Evolutionary conservation across 2,113 vertebrate genomes (phyloP), one percentile per base, ranked within the genome.

Genomic region (Psittacara wagleri): DNA sequence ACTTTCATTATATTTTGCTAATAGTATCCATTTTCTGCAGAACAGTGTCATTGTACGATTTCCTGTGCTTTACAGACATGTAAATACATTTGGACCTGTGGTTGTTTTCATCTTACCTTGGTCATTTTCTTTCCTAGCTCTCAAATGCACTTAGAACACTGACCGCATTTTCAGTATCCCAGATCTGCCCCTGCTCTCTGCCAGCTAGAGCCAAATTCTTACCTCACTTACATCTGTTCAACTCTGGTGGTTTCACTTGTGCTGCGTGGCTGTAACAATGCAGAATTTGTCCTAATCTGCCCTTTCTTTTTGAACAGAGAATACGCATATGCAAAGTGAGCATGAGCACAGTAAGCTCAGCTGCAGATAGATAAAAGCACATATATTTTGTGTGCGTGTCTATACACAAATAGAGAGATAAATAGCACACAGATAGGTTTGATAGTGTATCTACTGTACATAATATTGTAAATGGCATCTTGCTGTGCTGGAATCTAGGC

Each of bases 401-500:
- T 62, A 33, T 37, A 64, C 24, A 73, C 69, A 92, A 68, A 75
- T 43, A 86, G 24, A 81, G 55, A 69, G 89, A 92, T 85, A 92
- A 96, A 95, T 88, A 96, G 72, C 91, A 86, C 79, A 31, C 75
- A 61, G 88, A 90, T 78, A 78, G 61, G 49, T 95, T 73, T 80
- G 92, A 97, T 96, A 92, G 91, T 96, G 62, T 97, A 97, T 96
- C 96, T 96, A 90, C 88, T 96, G 96, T 96, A 97, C 93, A 95
- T 95, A 96, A 95, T 97, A 92, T 96, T 95, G 96, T 97, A 97
- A 96, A 96, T 93, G 94, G 96, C 88, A 90, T 94, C 86, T 94
- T 95, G 86, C 95, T 97, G 98, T 97, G 96, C 95, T 97, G 97
- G 97, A 98, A 97, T 98, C 97, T 72, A 95, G 96, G 98, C 97